Base-by-base conservation (phyloP, 2,797 vertebrate genomes). In the Sitta carolinensis region DNA sequence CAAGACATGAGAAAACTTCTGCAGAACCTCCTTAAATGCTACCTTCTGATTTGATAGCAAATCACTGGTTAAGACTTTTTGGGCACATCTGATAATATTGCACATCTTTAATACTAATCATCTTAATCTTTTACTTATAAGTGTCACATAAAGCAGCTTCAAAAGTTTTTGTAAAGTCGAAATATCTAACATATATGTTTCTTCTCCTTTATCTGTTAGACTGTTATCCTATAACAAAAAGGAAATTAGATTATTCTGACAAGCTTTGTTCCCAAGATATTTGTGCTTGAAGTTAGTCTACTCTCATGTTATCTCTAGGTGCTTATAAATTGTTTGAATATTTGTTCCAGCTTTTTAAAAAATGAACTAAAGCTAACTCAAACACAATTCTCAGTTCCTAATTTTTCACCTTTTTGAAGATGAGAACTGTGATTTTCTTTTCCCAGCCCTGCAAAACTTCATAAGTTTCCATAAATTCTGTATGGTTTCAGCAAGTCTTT, bases 161-260 rank as follows among this genome's bases (percentile, higher is more conserved):
- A 82, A 94, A 95, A 79, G 52, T 50, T 55, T 66, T 81, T 81
- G 7, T 86, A 89, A 94, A 87, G 57, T 90, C 68, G 73, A 70
- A 93, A 73, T 87, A 62, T n/a, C 38, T 70, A 79, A 63, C 17
- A 20, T 76, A 76, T 73, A 70, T 1, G 3, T 93, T 89, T 89
- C 40, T 84, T 89, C 48, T 75, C 19, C 66, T 89, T 93, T 87
- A 63, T 87, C 78, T 87, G 13, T 79, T 79, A 70, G 63, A 42
- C 32, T 0, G 0, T 77, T 87, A 77, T 70, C 26, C 40, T 84
- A 62, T 69, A 40, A 76, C 29, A 82, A 52, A 73, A 90, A 90
- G 5, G 32, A 95, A 93, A 90, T 84, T 84, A 84, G 54, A 92
- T 96, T 93, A 79, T 87, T 82, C 48, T 87, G 70, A 87, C 78